phyloP scores from a whole-genome alignment of 2,113 vertebrate species.

The Jacana jacana region DNA sequence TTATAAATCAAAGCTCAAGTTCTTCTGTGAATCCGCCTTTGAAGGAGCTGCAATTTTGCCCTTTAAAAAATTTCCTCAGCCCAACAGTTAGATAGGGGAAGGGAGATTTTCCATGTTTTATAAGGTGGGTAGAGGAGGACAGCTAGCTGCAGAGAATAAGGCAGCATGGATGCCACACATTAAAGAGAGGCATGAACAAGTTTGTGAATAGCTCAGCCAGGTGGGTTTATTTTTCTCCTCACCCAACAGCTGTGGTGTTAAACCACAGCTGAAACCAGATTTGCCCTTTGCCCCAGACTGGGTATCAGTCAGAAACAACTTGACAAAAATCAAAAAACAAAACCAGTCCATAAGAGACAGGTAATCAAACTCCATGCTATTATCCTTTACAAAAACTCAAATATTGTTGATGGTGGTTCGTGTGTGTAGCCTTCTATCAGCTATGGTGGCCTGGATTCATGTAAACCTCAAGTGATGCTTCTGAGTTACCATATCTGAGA shows the following conservation, averaged over 20 bases:
- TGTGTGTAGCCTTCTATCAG: neutral
- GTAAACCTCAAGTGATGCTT: neutral
- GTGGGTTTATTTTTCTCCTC: neutral
- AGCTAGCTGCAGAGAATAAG: slow-evolving; percentile 15
- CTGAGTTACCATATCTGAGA: neutral
- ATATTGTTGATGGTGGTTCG: neutral
- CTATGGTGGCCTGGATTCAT: neutral
- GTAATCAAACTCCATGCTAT: neutral
- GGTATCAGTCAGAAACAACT: neutral
- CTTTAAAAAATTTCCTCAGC: slow-evolving; percentile 26
- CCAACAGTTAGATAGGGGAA: neutral
- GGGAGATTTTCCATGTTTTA: neutral
- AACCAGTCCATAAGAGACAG: neutral
- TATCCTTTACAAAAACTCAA: neutral
- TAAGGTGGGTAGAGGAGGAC: neutral
- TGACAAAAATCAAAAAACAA: neutral
- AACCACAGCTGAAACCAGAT: neutral
- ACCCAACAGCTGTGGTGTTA: neutral
- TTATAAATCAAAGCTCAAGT: slow-evolving; percentile 56
- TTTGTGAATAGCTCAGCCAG: neutral
- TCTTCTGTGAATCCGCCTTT: slow-evolving; percentile 26
- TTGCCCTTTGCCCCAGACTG: neutral
- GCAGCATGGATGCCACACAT: neutral
- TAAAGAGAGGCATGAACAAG: neutral
- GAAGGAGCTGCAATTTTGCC: slow-evolving; percentile 25